Percentiles rank a stretch among this genome's conserved stretches.
phyloP scores from a whole-genome alignment of 2,113 vertebrate species.

The Leiothrix lutea region DNA sequence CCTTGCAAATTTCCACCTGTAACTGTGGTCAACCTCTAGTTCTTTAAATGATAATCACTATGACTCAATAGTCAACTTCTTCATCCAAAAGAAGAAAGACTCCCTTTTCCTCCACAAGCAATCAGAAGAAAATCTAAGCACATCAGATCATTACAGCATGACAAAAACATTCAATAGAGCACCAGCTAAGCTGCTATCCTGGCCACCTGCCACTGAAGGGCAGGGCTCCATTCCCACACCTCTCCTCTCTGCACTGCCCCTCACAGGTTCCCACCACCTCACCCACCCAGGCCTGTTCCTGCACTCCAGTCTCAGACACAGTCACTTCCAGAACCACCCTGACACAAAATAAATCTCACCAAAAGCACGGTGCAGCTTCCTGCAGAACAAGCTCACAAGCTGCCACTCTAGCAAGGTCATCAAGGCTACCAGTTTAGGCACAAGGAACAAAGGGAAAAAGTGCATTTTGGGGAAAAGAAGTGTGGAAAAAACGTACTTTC shows the following conservation, averaged over 20 bases:
- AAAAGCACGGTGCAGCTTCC: not conserved
- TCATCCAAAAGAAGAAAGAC: not conserved
- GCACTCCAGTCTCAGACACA: not conserved
- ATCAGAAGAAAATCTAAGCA: not conserved
- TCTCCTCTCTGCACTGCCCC: not conserved
- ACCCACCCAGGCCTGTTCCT: no score
- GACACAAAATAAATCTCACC: not conserved
- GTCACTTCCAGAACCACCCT: not conserved
- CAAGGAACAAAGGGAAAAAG: not conserved
- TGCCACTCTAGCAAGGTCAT: not conserved
- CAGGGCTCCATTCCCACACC: not conserved
- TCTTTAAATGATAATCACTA: not conserved
- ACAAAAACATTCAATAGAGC: not conserved
- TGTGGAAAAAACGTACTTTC: not conserved
- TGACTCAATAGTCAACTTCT: not conserved
- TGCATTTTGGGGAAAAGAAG: not conserved
- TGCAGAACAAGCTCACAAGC: not conserved
- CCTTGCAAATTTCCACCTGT: not conserved
- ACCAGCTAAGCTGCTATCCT: not conserved
- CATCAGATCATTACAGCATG: not conserved
- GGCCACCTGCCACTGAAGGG: not conserved
- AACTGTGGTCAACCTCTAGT: not conserved
- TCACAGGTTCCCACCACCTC: rapidly evolving
- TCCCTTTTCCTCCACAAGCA: not conserved
- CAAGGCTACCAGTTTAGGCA: not conserved